A percentile compares a stretch with the other conserved stretches of the same genome.
These are phyloP conservation scores for Corbicula japonica DNA, from an alignment of 2,888 invertebrate genomes.

Conservation along the genomic window DNA sequence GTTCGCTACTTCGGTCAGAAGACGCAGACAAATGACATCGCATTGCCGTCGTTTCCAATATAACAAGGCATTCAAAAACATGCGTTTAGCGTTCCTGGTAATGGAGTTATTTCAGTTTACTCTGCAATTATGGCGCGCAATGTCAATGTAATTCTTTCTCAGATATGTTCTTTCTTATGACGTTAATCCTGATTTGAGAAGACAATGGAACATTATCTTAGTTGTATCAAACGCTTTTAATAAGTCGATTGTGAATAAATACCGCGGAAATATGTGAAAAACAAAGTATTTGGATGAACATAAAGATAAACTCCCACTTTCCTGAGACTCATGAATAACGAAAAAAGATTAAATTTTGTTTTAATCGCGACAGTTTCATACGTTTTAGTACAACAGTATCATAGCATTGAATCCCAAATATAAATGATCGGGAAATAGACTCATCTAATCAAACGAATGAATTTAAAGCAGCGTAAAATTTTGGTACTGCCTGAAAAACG, in stretches of 20 bases:
- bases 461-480: constrained; percentile 13
- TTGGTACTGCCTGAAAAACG: constrained; percentile 13
- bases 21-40: constrained; percentile 54
- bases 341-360: too few relatives aligned
- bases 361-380: too few relatives aligned
- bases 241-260: too few relatives aligned
- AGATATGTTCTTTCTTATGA: constrained; percentile 46
- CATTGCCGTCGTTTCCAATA: constrained; percentile 52
- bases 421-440: too few relatives aligned
- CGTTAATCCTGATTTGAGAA: constrained; percentile 42
- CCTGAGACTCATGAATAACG: too few relatives aligned
- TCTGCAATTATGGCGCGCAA: constrained; percentile 44
- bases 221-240: constrained; percentile 51
- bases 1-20: constrained; percentile 33
- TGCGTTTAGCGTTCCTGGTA: constrained; percentile 43
- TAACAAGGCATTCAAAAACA: constrained; percentile 42
- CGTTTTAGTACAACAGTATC: too few relatives aligned
- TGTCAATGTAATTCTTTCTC: constrained; percentile 49
- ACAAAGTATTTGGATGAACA: too few relatives aligned
- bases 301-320: too few relatives aligned
- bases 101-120: constrained; percentile 54
- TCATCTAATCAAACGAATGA: constrained; percentile 29
- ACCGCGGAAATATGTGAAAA: too few relatives aligned
- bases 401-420: too few relatives aligned
- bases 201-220: constrained; percentile 46